phyloP scores from a whole-genome alignment of 2,888 invertebrate genomes.

The Drosophila hamatofila region DNA sequence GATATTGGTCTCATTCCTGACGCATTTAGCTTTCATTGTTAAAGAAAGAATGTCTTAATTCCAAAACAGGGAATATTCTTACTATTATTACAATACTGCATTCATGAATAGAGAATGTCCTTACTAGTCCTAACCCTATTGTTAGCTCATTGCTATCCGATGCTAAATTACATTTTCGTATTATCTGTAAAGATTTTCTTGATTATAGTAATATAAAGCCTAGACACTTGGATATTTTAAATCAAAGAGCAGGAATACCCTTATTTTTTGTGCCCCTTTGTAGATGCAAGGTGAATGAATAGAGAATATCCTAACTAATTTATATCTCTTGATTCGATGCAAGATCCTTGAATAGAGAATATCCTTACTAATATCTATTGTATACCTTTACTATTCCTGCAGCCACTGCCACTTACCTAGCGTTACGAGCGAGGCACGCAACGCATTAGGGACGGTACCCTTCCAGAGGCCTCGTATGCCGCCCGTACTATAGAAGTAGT shows the following conservation, averaged over 20 bases:
- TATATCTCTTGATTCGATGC: no score
- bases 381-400: not conserved
- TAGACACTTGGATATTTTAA: no score
- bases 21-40: no score
- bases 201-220: no score
- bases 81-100: not conserved
- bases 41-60: no score
- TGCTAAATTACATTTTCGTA: not conserved
- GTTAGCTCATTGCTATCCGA: no score
- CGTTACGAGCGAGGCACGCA: slow-evolving; percentile 90
- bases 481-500: slow-evolving; percentile 88
- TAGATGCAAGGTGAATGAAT: no score
- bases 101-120: not conserved
- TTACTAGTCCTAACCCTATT: not conserved
- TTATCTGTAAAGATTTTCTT: not conserved
- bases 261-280: no score
- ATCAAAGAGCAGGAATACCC: not conserved
- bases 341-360: no score
- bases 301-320: no score
- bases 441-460: slow-evolving; percentile 94
- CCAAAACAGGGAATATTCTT: not conserved
- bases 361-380: no score
- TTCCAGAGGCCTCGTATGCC: slow-evolving; percentile 94
- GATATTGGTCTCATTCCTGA: no score
- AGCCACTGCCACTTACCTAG: slow-evolving; percentile 85